Base-by-base conservation (phyloP, 2,888 invertebrate species). In the Nomada goodeniana region DNA sequence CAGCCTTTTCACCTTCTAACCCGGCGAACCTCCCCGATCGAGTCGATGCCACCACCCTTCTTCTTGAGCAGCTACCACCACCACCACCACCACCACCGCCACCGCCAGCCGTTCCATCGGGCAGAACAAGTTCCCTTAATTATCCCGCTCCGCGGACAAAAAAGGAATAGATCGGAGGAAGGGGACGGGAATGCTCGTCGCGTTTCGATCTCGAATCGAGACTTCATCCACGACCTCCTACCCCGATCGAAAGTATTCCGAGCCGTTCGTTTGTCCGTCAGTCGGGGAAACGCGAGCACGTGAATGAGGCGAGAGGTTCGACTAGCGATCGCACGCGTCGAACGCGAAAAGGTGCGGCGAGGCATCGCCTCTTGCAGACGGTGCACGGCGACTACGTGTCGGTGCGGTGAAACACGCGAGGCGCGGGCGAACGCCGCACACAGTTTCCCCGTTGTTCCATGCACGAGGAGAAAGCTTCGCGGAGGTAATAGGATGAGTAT, bases 41-140 rank as follows among this genome's bases (percentile, higher is more conserved):
- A 80, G 86, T 88, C 82, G 89, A 86, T 89, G 86, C 84, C 87
- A 85, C 94, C 94, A 81, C 94, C 94, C 92, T 93, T 93, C 91
- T 92, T 91, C 93, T 93, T 84, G 86, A 83, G 93, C 94, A 69
- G 70, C 70, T 50, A 67, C 73, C 60, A 65, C 79, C 68, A 60
- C 36, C 60, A 36, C 20, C 23, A 9, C 15, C 68, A 18, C 9
- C 9, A 23, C 13, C 61, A 23, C 23, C 23, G 23, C 23, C 23
- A 1, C 23, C 23, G 23, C 23, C 23, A 23, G 20, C 76, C 47
- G 44, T 42, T 64, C 63, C 79, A 71, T 83, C 89, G 83, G 81
- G 75, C 84, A 81, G 85, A 86, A 86, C 85, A 87, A 89, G 85
- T 88, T 87, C 80, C 82, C 83, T 86, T 85, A 88, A 90, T 89